Evolutionary conservation across 2,113 vertebrate genomes (phyloP).

Genomic region (Passer montanus): DNA sequence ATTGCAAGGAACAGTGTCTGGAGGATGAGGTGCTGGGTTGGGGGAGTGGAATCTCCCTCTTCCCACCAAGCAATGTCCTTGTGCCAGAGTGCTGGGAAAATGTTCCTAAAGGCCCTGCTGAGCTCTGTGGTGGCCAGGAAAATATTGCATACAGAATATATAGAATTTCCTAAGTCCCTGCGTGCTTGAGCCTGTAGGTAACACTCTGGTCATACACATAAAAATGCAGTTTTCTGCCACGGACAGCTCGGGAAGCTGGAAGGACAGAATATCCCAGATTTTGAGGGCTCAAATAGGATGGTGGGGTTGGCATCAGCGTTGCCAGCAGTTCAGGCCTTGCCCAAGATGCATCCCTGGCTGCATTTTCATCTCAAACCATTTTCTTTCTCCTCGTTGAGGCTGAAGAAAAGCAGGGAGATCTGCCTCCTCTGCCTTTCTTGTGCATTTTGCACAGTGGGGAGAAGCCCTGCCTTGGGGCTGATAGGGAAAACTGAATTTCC

Average conservation of each 20-base stretch:
- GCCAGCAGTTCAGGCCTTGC: not conserved
- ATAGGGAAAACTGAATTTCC: not conserved
- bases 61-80: not conserved
- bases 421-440: constrained; percentile 3
- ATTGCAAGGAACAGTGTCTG: not conserved
- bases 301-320: not conserved
- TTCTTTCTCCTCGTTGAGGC: not conserved
- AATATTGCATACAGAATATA: not conserved
- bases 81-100: not conserved
- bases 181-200: not conserved
- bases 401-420: constrained; percentile 28
- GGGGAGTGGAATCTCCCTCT: not conserved
- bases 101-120: not conserved
- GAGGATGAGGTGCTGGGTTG: not conserved
- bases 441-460: not conserved
- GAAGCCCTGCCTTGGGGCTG: not conserved
- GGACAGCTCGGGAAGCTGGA: not conserved
- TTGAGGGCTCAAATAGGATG: not conserved
- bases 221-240: not conserved
- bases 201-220: accelerated
- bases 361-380: not conserved
- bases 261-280: not conserved
- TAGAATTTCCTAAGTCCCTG: not conserved
- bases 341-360: not conserved
- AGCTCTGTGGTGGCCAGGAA: not conserved